phyloP scores from a whole-genome alignment of 1,140 invertebrate genomes.

The Euschistus heros region DNA sequence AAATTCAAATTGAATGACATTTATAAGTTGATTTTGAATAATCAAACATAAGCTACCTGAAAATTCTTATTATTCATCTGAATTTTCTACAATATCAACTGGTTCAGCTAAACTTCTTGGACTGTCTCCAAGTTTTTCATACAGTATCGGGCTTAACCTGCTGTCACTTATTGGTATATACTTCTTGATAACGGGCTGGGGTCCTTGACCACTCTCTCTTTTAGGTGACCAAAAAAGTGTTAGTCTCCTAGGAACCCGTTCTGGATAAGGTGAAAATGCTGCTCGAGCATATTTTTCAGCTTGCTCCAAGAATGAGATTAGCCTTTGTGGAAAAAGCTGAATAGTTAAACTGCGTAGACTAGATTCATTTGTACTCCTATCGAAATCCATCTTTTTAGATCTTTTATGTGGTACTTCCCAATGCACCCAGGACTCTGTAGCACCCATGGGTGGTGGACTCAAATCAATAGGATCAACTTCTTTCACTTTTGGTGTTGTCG shows the following conservation, averaged over 20 bases:
- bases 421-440: conserved; percentile 28
- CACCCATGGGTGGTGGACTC: conserved; percentile 28
- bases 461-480: conserved; percentile 19
- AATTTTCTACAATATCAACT: neutral
- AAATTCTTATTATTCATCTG: neutral
- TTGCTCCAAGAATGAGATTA: conserved; percentile 64
- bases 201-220: neutral
- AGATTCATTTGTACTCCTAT: conserved; percentile 15
- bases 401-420: conserved; percentile 23
- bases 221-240: conserved; percentile 8
- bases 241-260: neutral
- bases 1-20: no score
- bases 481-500: conserved; percentile 16
- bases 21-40: no score
- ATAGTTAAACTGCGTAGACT: conserved; percentile 42
- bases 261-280: conserved; percentile 29
- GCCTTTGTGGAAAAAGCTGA: conserved; percentile 61
- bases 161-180: neutral
- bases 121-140: conserved; percentile 7
- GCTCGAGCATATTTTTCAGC: conserved; percentile 59
- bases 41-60: no score
- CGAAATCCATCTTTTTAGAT: conserved; percentile 22
- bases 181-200: neutral
- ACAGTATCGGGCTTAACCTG: neutral
- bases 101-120: neutral